A percentile compares a stretch with the other conserved stretches of the same genome.
phyloP scores from a whole-genome alignment of 2,113 vertebrate species.

The Hiodon tergisus region DNA sequence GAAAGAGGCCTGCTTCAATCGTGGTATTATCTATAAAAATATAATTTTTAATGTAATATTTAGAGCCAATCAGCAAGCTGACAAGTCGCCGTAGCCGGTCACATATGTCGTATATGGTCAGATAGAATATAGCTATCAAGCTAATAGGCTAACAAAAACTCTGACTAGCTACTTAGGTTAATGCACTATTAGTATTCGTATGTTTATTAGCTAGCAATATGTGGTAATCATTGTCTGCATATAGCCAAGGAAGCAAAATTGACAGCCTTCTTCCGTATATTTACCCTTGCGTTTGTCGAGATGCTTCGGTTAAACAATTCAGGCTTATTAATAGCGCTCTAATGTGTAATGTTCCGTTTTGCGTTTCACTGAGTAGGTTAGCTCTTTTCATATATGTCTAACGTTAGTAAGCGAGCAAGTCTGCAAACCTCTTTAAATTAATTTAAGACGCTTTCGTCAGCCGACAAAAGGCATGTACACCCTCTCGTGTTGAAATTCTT shows the following conservation, averaged over 20 bases:
- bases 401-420: constrained; percentile 16
- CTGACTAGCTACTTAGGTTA: too few relatives aligned
- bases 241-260: neutral
- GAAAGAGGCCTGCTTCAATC: too few relatives aligned
- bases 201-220: too few relatives aligned
- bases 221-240: neutral
- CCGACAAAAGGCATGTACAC: neutral
- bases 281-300: constrained; percentile 19
- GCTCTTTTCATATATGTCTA: too few relatives aligned
- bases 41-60: neutral
- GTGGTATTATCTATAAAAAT: too few relatives aligned
- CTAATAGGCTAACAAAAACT: neutral
- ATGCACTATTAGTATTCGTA: too few relatives aligned
- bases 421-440: neutral
- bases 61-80: neutral
- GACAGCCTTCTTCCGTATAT: neutral
- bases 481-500: too few relatives aligned
- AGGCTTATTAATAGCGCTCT: neutral
- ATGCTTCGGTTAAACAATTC: constrained; percentile 2
- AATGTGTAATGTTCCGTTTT: constrained; percentile 11
- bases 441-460: neutral
- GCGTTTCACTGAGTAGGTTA: neutral
- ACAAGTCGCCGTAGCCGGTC: neutral
- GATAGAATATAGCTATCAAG: neutral
- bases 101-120: too few relatives aligned